phyloP scores from a whole-genome alignment of 2,888 invertebrate genomes.

The Cosmopolites sordidus region DNA sequence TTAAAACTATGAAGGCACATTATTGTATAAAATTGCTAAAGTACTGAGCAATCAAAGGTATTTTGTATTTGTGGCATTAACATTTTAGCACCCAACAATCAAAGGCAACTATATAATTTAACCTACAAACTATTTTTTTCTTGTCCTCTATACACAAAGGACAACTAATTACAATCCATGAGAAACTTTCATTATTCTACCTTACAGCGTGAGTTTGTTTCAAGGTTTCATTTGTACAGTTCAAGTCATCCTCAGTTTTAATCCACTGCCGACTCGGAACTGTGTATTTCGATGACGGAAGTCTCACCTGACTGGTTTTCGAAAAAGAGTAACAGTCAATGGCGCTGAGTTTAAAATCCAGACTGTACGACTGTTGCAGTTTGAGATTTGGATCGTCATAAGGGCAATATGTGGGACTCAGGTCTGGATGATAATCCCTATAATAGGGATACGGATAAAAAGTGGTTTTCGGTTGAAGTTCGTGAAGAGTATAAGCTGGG shows the following conservation, averaged over 20 bases:
- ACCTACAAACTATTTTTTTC: not conserved
- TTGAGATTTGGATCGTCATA: conserved; percentile 33
- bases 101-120: conserved; percentile 36
- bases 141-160: too few species aligned
- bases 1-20: conserved; percentile 38
- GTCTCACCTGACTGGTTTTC: conserved; percentile 47
- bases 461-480: conserved; percentile 49
- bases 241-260: conserved; percentile 50
- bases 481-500: conserved; percentile 40
- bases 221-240: conserved; percentile 41
- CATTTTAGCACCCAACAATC: conserved; percentile 37
- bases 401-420: conserved; percentile 18
- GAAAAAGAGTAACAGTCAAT: conserved; percentile 52
- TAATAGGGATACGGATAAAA: conserved; percentile 43
- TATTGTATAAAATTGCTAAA: conserved; percentile 12
- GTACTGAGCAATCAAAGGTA: conserved; percentile 28
- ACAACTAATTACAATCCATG: too few species aligned
- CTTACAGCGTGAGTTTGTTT: conserved; percentile 41
- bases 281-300: conserved; percentile 50
- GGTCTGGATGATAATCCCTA: conserved; percentile 28
- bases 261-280: conserved; percentile 57
- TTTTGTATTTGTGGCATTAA: conserved; percentile 1
- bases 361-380: conserved; percentile 49
- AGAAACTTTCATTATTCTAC: conserved; percentile 27
- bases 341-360: conserved; percentile 55